Evolutionary conservation across 2,113 vertebrate genomes (phyloP).

Genomic region (Irena cyanogastra): DNA sequence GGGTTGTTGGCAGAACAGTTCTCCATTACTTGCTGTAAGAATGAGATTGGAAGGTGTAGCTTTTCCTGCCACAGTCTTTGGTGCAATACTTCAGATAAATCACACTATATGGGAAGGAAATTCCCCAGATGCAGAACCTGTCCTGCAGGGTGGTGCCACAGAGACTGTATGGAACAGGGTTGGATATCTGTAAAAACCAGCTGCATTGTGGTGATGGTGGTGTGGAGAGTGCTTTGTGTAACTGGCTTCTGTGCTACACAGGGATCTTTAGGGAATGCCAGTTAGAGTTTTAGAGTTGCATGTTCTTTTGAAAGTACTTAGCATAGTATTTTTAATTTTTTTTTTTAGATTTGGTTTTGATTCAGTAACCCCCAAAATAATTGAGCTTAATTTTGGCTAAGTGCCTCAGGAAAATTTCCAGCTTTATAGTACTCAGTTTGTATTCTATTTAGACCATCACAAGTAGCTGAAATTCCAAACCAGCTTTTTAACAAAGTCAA

Average conservation of each 20-base stretch:
- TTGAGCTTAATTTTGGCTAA: neutral
- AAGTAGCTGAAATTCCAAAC: neutral
- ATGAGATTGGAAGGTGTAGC: neutral
- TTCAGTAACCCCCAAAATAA: neutral
- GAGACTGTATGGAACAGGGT: neutral
- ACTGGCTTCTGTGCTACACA: neutral
- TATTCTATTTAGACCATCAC: neutral
- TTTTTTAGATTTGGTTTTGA: neutral
- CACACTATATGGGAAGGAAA: neutral
- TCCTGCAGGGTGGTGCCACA: accelerated
- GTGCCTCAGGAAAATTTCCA: neutral
- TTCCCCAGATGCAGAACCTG: neutral
- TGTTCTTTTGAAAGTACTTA: neutral
- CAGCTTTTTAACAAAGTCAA: neutral
- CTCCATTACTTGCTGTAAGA: neutral
- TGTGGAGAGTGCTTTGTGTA: neutral
- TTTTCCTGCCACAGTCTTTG: neutral
- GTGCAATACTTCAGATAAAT: neutral
- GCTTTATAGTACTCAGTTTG: neutral
- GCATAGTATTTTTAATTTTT: neutral
- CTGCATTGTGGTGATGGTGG: neutral
- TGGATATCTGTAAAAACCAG: neutral
- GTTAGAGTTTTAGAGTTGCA: neutral
- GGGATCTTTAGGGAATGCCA: neutral
- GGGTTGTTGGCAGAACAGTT: neutral